Evolutionary conservation across 2,888 invertebrate species (phyloP).

Genomic region (Cabera pusaria): DNA sequence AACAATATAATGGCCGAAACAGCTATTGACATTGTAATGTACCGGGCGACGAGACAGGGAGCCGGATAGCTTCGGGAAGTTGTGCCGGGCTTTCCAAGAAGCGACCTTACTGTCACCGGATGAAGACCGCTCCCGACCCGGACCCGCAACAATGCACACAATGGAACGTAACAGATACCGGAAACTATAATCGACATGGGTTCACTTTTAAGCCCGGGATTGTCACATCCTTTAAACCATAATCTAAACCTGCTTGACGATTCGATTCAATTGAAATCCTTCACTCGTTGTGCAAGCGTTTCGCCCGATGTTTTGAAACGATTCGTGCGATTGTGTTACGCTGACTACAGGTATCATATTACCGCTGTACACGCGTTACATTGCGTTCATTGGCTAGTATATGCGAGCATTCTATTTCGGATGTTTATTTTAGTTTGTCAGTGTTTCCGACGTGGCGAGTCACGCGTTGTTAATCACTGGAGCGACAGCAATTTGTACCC

Average conservation of each 20-base stretch:
- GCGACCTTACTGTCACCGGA: slow-evolving; percentile 52
- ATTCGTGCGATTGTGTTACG: slow-evolving; percentile 44
- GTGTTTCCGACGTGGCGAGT: slow-evolving; percentile 38
- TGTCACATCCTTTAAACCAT: slow-evolving; percentile 49
- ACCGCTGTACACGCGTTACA: slow-evolving; percentile 34
- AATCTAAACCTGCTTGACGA: slow-evolving; percentile 41
- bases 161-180: slow-evolving; percentile 65
- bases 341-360: slow-evolving; percentile 44
- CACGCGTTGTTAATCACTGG: slow-evolving; percentile 62
- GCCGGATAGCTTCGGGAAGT: slow-evolving; percentile 38
- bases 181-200: slow-evolving; percentile 70
- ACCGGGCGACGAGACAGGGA: slow-evolving; percentile 47
- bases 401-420: slow-evolving; percentile 42
- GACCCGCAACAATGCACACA: slow-evolving; percentile 55
- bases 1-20: slow-evolving; percentile 53
- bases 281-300: slow-evolving; percentile 42
- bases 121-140: slow-evolving; percentile 47
- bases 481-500: slow-evolving; percentile 71
- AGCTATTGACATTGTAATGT: slow-evolving; percentile 70
- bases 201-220: slow-evolving; percentile 51
- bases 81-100: slow-evolving; percentile 61
- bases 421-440: slow-evolving; percentile 37
- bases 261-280: slow-evolving; percentile 40
- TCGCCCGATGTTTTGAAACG: slow-evolving; percentile 47
- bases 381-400: slow-evolving; percentile 37